Percentiles rank a stretch among this genome's conserved stretches.
Conservation (phyloP, 2,113 vertebrate species). For the Clarias magur region DNA sequence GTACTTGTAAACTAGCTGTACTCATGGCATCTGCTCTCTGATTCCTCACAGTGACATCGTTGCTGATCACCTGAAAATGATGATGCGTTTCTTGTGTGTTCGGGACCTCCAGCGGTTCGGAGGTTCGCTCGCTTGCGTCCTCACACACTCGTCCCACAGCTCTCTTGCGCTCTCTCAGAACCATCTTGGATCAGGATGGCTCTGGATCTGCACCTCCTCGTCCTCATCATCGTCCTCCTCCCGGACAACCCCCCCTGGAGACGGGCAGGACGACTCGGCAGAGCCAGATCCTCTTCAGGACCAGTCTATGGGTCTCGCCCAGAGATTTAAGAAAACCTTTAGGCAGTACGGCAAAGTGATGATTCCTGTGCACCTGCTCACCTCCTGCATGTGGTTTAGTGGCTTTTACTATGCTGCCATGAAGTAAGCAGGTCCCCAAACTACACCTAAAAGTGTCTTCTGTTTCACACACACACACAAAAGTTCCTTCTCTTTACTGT, state of each 20-base stretch:
- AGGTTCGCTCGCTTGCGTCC: conserved; percentile 4
- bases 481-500: background rate
- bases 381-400: conserved; percentile 91
- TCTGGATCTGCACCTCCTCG: conserved; percentile 66
- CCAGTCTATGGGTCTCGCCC: conserved; percentile 85
- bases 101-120: conserved; percentile 17
- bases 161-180: background rate
- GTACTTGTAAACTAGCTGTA: too few species aligned
- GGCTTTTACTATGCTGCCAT: conserved; percentile 95
- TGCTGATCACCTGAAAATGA: background rate
- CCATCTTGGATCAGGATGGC: conserved; percentile 48
- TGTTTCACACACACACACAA: background rate
- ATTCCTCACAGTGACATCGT: conserved; percentile 2
- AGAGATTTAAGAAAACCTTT: conserved; percentile 94
- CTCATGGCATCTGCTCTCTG: background rate
- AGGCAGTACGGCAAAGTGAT: conserved; percentile 97
- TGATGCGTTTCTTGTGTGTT: conserved; percentile 36
- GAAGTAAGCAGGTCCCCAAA: conserved; percentile 78
- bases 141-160: background rate
- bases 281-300: conserved; percentile 92
- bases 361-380: conserved; percentile 92
- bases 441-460: background rate
- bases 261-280: conserved; percentile 48
- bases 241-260: conserved; percentile 46
- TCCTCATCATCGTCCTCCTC: conserved; percentile 29